Base-by-base conservation (phyloP, 2,113 vertebrate species). In the Nanorana parkeri region DNA sequence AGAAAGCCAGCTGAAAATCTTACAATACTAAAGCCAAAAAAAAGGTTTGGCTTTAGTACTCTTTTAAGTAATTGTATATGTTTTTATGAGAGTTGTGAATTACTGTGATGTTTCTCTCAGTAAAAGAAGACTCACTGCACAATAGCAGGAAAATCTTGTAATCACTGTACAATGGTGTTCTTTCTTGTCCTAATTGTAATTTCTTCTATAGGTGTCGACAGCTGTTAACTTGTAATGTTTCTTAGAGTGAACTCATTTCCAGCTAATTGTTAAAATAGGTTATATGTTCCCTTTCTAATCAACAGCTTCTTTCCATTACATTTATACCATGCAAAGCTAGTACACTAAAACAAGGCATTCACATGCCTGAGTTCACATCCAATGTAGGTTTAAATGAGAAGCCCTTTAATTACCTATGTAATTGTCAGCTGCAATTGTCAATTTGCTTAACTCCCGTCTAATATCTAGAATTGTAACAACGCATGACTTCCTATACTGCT, bases 381-480 rank as follows among this genome's bases (percentile, higher is more conserved):
- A 83, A 83, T 76, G 80, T 68, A 76, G 23, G 52, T 54, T 76
- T 83, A 75, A 83, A 83, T 83, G 54, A 83, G 56, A 68, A 56
- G 80, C 29, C 72, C 65, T 83, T 76, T 83, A 76, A 83, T 83
- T 83, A 83, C 72, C 54, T 83, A 76, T 83, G 64, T 83, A 76
- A 83, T 83, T 83, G 80, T 83, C 80, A 76, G 20, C 36, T 83
- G 80, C 72, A 20, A 60, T 76, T 83, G 80, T 83, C 71, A 83
- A 67, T 83, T 83, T 67, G 23, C 72, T 66, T 83, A 83, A 76
- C 80, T 82, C 29, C 61, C 67, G 60, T 67, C 80, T 76, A 83
- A 83, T 83, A 66, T 58, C 72, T 76, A 72, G 28, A 51, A 76
- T 83, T 76, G 80, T 66, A 83, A 63, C 78, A 75, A 67, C 68